These are phyloP conservation scores for Enteromius mattozi DNA, from an alignment of 2,797 vertebrate species.

Conservation along the genomic window DNA sequence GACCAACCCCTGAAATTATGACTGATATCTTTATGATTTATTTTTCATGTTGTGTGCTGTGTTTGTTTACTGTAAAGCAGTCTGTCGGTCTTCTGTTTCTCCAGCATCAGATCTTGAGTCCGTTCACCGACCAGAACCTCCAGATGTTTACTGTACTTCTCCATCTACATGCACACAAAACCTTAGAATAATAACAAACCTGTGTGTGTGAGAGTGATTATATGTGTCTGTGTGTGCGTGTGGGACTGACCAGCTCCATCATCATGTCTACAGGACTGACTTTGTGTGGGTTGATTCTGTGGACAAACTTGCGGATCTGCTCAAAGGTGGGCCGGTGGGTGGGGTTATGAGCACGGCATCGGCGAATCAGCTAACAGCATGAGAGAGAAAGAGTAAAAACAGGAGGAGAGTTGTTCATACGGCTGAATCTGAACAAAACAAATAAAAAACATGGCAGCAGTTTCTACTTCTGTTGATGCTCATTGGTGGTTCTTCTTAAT, in stretches of 20 bases:
- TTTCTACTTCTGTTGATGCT: not conserved
- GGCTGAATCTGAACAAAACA: not conserved
- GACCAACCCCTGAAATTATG: not conserved
- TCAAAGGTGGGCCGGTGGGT: constrained; percentile 84
- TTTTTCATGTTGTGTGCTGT: not conserved
- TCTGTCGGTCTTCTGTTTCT: constrained; percentile 87
- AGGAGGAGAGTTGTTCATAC: not conserved
- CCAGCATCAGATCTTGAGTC: constrained; percentile 85
- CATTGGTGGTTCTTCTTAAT: not conserved
- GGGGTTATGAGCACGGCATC: constrained; percentile 81
- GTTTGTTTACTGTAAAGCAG: constrained; percentile 82
- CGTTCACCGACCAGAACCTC: constrained; percentile 86
- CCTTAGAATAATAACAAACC: no score
- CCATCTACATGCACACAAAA: constrained; percentile 77
- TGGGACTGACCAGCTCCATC: constrained; percentile 83
- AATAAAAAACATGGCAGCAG: no score
- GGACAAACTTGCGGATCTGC: constrained; percentile 85
- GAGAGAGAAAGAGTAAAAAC: not conserved
- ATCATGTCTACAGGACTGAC: constrained; percentile 89
- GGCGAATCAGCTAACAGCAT: constrained; percentile 78
- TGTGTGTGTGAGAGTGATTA: not conserved
- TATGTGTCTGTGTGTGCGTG: not conserved
- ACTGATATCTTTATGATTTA: not conserved
- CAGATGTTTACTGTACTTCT: constrained; percentile 91
- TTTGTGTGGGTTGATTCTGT: constrained; percentile 87